Percentiles rank a stretch among this genome's conserved stretches.
Conservation (phyloP, 2,797 vertebrate species). For the Clangula hyemalis region DNA sequence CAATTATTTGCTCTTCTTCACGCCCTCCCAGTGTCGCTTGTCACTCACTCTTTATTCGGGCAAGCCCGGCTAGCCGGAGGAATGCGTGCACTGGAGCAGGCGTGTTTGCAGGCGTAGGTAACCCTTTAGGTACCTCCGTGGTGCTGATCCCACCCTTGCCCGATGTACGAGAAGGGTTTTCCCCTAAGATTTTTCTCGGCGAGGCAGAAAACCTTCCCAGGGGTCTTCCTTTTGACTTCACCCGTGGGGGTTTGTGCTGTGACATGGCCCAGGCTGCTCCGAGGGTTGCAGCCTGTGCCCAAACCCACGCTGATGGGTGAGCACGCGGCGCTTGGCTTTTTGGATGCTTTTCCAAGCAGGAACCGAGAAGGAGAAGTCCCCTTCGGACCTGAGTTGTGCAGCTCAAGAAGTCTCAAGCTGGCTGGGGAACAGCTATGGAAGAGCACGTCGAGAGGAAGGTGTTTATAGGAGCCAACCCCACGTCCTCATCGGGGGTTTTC, state of each 20-base stretch:
- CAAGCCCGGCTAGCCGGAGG: not conserved
- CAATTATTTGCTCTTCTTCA: not conserved
- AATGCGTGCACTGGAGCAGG: not conserved
- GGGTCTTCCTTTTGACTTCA: not conserved
- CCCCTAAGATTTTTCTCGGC: rapidly evolving
- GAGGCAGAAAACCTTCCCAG: not conserved
- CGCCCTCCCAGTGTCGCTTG: not conserved
- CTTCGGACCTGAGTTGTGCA: no score
- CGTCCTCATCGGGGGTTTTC: not conserved
- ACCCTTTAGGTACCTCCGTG: not conserved
- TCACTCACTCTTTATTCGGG: not conserved
- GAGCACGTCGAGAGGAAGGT: not conserved
- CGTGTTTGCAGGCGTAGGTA: not conserved
- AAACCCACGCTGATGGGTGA: no score
- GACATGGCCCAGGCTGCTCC: not conserved
- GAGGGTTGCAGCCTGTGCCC: rapidly evolving
- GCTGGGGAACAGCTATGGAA: not conserved
- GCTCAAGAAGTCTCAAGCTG: not conserved
- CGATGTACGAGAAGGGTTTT: rapidly evolving
- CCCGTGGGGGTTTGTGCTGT: not conserved
- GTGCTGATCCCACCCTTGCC: not conserved
- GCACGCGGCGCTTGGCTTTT: no score
- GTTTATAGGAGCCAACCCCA: not conserved
- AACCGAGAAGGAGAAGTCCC: not conserved
- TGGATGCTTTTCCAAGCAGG: not conserved